Evolutionary conservation across 2,888 invertebrate genomes (phyloP), one percentile per base, ranked within the genome.

Genomic region (Trichopoda pennipes): DNA sequence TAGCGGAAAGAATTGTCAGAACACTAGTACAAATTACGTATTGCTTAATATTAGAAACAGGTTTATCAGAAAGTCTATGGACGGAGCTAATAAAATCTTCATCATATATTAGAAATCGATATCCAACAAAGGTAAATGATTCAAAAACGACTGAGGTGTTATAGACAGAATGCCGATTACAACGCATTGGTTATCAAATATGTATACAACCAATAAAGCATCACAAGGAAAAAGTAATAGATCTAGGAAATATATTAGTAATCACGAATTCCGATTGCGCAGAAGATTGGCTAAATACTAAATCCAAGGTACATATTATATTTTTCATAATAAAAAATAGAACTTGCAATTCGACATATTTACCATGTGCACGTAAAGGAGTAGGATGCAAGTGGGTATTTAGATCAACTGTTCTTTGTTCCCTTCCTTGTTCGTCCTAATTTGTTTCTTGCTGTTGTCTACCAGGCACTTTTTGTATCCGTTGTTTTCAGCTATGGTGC

Each of bases 301-400:
- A n/a, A 76, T 77, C 63, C 14, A 70, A 60, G 44, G 64, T 49
- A 35, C 38, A 63, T 17, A 70, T 44, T 7, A 8, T 28, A 6
- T 1, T 17, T n/a, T n/a, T n/a, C n/a, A n/a, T 70, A 32, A 14
- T 60, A n/a, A 12, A 51, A 4, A 79, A 60, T 17, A 3, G 12
- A 19, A 79, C 70, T 9, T 72, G 58, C 58, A 38, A n/a, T 35
- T 58, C 72, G 35, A 21, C 32, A 47, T 58, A 56, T 17, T 49
- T 73, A 44, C 72, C 68, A 19, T 14, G 14, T 19, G 47, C 49
- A 17, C 64, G 66, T 49, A 80, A 63, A 14, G 21, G 73, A 10
- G 51, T 74, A 21, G 63, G 61, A 32, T 69, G 23, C 12, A 80
- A 63, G 23, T 80, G 55, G 56, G 55, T 80, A 1, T 74, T 63